These are phyloP conservation scores for Tichodroma muraria DNA, from an alignment of 2,113 vertebrate species.

Conservation along the genomic window DNA sequence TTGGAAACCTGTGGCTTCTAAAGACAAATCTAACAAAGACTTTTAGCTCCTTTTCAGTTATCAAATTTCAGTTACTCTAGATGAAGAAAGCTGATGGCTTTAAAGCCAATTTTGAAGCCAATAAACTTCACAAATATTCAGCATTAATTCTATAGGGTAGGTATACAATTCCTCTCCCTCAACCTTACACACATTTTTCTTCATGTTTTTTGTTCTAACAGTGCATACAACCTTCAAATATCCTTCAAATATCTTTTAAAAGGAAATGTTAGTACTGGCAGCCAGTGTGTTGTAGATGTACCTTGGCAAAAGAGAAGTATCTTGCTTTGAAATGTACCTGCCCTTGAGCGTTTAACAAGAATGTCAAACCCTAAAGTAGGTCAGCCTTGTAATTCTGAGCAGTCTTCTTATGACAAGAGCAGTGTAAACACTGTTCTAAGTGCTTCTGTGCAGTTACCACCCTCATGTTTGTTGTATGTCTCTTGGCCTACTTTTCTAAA, in stretches of 20 bases:
- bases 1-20: background rate
- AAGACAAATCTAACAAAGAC: background rate
- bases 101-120: background rate
- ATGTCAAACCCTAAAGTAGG: constrained; percentile 19
- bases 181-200: background rate
- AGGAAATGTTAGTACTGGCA: constrained; percentile 13
- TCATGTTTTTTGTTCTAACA: background rate
- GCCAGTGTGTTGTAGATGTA: background rate
- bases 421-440: background rate
- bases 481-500: background rate
- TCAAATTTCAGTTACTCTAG: background rate
- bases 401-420: background rate
- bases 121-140: background rate
- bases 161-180: background rate
- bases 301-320: background rate
- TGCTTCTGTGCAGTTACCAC: background rate
- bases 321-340: background rate
- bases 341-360: background rate
- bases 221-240: background rate
- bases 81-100: background rate
- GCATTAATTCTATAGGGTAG: background rate
- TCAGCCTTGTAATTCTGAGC: background rate
- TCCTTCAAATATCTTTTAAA: background rate
- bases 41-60: background rate
- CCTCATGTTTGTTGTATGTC: background rate